A percentile compares a stretch with the other conserved stretches of the same genome.
Evolutionary conservation across 2,888 invertebrate species (phyloP).

Genomic region (Candidula unifasciata): DNA sequence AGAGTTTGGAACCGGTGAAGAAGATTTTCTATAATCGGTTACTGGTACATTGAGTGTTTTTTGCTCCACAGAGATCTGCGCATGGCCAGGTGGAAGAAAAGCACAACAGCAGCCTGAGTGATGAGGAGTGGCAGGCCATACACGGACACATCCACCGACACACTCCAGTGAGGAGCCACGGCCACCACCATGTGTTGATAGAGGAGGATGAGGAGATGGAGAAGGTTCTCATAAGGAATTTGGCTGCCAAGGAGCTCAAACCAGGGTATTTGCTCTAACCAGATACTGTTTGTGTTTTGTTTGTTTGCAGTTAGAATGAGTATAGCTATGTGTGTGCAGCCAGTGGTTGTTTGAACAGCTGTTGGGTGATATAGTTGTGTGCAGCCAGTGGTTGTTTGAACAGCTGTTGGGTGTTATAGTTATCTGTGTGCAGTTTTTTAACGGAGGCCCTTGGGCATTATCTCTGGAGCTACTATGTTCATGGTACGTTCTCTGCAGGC

Average conservation of each 20-base stretch:
- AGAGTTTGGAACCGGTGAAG: no score
- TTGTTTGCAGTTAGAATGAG: neutral
- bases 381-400: no score
- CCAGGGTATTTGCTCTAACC: slow-evolving; percentile 30
- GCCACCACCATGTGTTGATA: slow-evolving; percentile 45
- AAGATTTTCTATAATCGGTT: no score
- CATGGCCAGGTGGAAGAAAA: slow-evolving; percentile 40
- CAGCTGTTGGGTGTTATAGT: no score
- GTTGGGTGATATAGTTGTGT: no score
- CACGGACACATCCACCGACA: slow-evolving; percentile 15
- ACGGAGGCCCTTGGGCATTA: no score
- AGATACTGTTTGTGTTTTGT: neutral
- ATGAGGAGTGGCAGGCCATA: slow-evolving; percentile 50
- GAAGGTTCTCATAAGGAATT: slow-evolving; percentile 33
- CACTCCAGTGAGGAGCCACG: slow-evolving; percentile 16
- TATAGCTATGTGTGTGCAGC: no score
- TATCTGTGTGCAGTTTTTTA: no score
- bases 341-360: no score
- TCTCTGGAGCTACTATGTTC: no score
- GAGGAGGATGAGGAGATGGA: slow-evolving; percentile 51
- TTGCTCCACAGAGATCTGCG: slow-evolving; percentile 13
- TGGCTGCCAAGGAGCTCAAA: slow-evolving; percentile 41
- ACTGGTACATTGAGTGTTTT: no score
- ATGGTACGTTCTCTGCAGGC: no score
- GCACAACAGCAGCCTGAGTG: slow-evolving; percentile 48